A percentile compares a stretch with the other conserved stretches of the same genome.
These are phyloP conservation scores for Poecilia latipinna DNA, from an alignment of 2,113 vertebrate species.

Conservation along the genomic window DNA sequence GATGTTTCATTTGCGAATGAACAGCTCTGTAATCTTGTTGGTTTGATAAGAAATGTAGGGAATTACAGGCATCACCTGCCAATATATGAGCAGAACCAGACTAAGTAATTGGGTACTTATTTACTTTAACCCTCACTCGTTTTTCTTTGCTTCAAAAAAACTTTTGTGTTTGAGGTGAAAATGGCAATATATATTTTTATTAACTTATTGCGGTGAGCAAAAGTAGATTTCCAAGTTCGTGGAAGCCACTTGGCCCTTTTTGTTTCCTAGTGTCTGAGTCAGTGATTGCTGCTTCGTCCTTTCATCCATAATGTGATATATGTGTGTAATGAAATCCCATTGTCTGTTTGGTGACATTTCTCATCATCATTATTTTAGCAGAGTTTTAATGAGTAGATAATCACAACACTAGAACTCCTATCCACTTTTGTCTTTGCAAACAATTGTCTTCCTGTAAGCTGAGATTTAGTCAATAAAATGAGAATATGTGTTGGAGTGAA, in stretches of 20 bases:
- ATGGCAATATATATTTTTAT: neutral
- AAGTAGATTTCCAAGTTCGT: neutral
- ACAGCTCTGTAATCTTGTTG: too few species aligned
- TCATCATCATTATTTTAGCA: conserved; percentile 56
- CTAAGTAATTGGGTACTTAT: too few species aligned
- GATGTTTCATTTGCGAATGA: too few species aligned
- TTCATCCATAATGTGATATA: conserved; percentile 42
- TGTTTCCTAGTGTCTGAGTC: neutral
- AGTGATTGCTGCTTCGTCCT: conserved; percentile 13
- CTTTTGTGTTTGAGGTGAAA: too few species aligned
- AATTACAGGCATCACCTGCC: too few species aligned
- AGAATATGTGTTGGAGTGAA: conserved; percentile 52
- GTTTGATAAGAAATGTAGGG: too few species aligned
- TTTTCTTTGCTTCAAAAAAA: neutral
- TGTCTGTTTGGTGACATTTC: conserved; percentile 63
- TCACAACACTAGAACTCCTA: conserved; percentile 67
- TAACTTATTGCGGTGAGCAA: too few species aligned
- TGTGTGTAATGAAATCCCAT: conserved; percentile 48
- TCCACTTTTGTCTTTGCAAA: conserved; percentile 78
- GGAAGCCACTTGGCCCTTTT: neutral
- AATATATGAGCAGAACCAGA: too few species aligned
- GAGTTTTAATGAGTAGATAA: conserved; percentile 70
- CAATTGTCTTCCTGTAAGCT: conserved; percentile 83
- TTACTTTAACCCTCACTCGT: too few species aligned
- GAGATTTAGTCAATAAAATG: conserved; percentile 78